Evolutionary conservation across 2,888 invertebrate genomes (phyloP).

Genomic region (Chymomyza procnemis): DNA sequence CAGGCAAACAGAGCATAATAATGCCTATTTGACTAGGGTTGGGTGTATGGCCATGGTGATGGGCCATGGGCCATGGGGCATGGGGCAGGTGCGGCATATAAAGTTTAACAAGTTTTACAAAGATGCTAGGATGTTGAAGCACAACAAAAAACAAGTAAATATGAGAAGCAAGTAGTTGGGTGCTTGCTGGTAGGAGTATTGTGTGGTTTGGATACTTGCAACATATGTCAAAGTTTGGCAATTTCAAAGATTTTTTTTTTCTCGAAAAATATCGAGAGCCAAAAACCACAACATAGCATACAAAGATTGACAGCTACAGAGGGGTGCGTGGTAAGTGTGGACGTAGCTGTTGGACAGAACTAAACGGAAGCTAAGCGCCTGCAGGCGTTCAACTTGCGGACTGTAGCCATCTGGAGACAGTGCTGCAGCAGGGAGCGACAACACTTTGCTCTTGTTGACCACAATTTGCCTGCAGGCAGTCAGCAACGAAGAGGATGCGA

Average conservation of each 20-base stretch:
- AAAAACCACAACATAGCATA: constrained; percentile 3
- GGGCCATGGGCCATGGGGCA: constrained; percentile 21
- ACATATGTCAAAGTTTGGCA: constrained; percentile 66
- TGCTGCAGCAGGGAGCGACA: neutral
- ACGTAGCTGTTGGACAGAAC: neutral
- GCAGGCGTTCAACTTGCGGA: neutral
- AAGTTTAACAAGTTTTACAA: constrained; percentile 35
- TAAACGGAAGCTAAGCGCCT: neutral
- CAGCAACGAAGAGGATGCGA: constrained; percentile 13
- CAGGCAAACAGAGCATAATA: constrained; percentile 27
- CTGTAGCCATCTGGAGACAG: neutral
- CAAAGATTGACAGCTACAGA: constrained; percentile 1
- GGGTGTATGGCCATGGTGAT: neutral
- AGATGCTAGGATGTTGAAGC: neutral
- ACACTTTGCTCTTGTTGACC: constrained; percentile 28
- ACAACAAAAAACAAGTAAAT: constrained; percentile 2
- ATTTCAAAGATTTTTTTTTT: constrained; percentile 50
- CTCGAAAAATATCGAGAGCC: constrained; percentile 10
- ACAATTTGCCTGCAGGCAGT: constrained; percentile 27
- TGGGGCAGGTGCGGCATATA: constrained; percentile 33
- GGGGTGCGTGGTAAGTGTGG: neutral
- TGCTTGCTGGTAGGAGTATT: neutral
- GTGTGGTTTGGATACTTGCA: constrained; percentile 12
- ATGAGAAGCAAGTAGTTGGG: neutral
- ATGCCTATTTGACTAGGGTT: constrained; percentile 38